Evolutionary conservation across 2,888 invertebrate genomes (phyloP).

Genomic region (Galerucella calmariensis): DNA sequence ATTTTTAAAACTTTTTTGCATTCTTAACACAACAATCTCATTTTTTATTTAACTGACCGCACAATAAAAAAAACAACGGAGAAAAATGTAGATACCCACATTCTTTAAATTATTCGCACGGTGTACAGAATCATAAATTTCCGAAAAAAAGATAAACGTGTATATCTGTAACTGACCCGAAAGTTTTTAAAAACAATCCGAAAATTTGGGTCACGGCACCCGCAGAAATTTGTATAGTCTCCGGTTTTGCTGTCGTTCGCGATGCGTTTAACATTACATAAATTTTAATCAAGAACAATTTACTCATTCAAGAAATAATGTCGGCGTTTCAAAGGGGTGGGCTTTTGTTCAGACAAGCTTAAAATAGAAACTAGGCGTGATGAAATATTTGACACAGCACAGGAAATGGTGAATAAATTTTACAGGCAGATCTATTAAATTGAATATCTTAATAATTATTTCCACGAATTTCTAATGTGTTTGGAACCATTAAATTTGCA

Average conservation of each 20-base stretch:
- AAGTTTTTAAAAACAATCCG: not conserved
- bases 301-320: not conserved
- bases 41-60: not conserved
- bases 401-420: not conserved
- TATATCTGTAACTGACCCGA: not conserved
- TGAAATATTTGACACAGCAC: not conserved
- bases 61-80: not conserved
- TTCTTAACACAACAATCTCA: not conserved
- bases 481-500: too few species aligned
- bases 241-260: not conserved
- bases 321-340: not conserved
- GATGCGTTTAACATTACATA: not conserved
- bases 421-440: not conserved
- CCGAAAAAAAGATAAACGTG: not conserved
- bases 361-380: not conserved
- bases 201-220: constrained; percentile 1
- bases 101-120: not conserved
- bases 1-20: too few species aligned
- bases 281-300: constrained; percentile 2
- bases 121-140: not conserved
- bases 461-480: too few species aligned
- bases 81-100: not conserved
- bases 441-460: too few species aligned
- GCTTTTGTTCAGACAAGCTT: not conserved
- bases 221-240: not conserved